Conservation (phyloP, 2,113 vertebrate species). For the Ophthalmolycus amberensis region DNA sequence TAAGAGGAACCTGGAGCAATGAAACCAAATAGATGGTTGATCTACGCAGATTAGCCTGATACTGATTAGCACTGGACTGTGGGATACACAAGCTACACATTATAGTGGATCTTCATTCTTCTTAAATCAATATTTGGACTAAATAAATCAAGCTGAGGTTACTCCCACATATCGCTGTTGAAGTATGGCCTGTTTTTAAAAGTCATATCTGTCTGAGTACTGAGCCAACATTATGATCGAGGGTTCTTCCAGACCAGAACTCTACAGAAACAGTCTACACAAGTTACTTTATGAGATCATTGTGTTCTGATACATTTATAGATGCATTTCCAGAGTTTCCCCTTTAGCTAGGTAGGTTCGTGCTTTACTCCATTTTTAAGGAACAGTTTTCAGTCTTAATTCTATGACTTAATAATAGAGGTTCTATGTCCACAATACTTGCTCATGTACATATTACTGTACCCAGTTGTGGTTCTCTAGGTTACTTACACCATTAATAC, state of each 20-base stretch:
- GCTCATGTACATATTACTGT: neutral
- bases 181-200: neutral
- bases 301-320: neutral
- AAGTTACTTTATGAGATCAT: neutral
- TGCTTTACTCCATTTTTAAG: neutral
- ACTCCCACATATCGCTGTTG: neutral
- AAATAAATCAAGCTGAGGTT: neutral
- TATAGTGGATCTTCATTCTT: neutral
- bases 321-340: neutral
- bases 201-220: neutral
- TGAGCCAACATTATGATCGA: neutral
- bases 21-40: conserved; percentile 52
- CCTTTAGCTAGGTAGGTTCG: neutral
- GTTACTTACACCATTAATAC: neutral
- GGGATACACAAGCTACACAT: conserved; percentile 2
- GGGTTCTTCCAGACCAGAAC: neutral
- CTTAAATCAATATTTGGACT: neutral
- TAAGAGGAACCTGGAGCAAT: conserved; percentile 24
- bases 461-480: neutral
- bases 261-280: neutral
- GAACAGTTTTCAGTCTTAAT: neutral
- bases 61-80: conserved; percentile 32
- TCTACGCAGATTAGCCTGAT: conserved; percentile 40
- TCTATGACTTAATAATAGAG: neutral
- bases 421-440: neutral